These are phyloP conservation scores for Sebastes matsubarae DNA, from an alignment of 2,797 vertebrate genomes.

Conservation along the genomic window DNA sequence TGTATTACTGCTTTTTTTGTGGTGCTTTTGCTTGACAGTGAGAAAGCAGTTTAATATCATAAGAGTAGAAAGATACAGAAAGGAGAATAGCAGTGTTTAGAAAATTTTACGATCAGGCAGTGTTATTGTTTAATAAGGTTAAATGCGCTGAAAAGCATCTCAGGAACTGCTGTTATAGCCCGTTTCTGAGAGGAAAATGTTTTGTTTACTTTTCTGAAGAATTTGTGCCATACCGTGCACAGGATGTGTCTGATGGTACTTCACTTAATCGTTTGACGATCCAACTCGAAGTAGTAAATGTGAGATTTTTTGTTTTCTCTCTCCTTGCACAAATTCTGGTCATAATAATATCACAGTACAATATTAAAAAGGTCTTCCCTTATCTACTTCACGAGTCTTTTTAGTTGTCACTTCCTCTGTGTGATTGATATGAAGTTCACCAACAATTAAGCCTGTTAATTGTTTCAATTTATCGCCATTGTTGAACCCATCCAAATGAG, in stretches of 20 bases:
- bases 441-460: neutral
- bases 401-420: neutral
- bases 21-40: slow-evolving; percentile 15
- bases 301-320: neutral
- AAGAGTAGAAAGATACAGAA: neutral
- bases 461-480: neutral
- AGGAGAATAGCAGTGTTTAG: neutral
- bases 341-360: neutral
- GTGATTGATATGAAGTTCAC: neutral
- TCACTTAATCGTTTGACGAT: neutral
- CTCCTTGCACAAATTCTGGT: neutral
- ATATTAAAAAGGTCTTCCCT: neutral
- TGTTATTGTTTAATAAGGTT: slow-evolving; percentile 27
- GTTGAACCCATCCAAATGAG: neutral
- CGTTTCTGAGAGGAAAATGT: neutral
- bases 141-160: slow-evolving; percentile 19
- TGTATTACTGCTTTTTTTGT: slow-evolving; percentile 4
- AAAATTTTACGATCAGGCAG: neutral
- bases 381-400: neutral
- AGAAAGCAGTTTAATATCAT: slow-evolving; percentile 35
- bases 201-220: slow-evolving; percentile 12
- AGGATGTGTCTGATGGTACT: neutral
- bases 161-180: neutral
- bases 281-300: neutral
- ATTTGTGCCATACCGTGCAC: neutral